Percentiles rank a stretch among this genome's conserved stretches.
phyloP scores from a whole-genome alignment of 1,140 invertebrate genomes.

The Drosophila varians region DNA sequence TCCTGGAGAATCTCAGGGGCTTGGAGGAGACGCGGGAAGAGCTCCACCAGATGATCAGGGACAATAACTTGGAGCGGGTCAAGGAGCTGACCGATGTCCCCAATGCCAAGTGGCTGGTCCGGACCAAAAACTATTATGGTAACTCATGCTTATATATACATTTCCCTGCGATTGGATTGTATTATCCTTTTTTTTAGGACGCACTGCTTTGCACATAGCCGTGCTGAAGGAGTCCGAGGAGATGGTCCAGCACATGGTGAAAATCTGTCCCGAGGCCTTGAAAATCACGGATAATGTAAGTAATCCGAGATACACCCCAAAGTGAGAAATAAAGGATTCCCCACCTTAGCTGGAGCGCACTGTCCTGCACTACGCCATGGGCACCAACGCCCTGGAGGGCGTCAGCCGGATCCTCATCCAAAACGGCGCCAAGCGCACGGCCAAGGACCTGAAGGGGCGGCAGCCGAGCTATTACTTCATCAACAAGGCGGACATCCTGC shows the following conservation, averaged over 20 bases:
- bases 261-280: slow-evolving; percentile 89
- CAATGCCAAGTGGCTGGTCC: slow-evolving; percentile 88
- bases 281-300: slow-evolving; percentile 93
- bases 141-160: slow-evolving; percentile 6
- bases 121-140: slow-evolving; percentile 89
- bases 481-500: slow-evolving; percentile 93
- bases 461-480: slow-evolving; percentile 96
- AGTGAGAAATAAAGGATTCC: no score
- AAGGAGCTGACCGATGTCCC: slow-evolving; percentile 86
- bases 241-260: slow-evolving; percentile 89
- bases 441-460: slow-evolving; percentile 94
- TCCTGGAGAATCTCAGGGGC: slow-evolving; percentile 87
- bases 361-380: slow-evolving; percentile 95
- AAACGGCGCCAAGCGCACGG: slow-evolving; percentile 90
- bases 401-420: slow-evolving; percentile 91
- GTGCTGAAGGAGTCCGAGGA: slow-evolving; percentile 91
- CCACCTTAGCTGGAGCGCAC: slow-evolving; percentile 90
- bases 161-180: no score
- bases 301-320: background rate
- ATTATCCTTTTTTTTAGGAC: slow-evolving; percentile 63
- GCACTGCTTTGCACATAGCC: slow-evolving; percentile 91
- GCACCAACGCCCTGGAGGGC: slow-evolving; percentile 91
- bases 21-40: slow-evolving; percentile 91
- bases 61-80: slow-evolving; percentile 86
- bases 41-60: slow-evolving; percentile 89